Evolutionary conservation across 2,797 vertebrate species (phyloP).

Genomic region (Zenarchopterus dispar): DNA sequence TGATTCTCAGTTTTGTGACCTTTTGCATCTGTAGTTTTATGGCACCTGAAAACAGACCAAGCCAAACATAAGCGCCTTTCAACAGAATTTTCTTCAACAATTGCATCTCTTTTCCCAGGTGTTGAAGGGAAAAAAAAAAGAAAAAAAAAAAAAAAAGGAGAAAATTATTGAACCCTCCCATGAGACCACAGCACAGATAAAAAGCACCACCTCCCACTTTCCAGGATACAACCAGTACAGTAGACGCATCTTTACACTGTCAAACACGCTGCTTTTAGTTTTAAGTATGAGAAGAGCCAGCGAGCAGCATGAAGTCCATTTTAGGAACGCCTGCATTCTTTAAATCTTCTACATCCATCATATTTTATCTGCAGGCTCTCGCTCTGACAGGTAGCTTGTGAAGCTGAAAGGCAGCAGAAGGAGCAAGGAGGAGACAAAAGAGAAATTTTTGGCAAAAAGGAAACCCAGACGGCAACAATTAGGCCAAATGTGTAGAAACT

Average conservation of each 20-base stretch:
- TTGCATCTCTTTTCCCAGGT: conserved; percentile 10
- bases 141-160: neutral
- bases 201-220: conserved; percentile 12
- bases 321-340: neutral
- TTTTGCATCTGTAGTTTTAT: neutral
- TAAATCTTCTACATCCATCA: too few species aligned
- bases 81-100: too few species aligned
- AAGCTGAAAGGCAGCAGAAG: conserved; percentile 44
- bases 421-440: neutral
- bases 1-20: too few species aligned
- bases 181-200: conserved; percentile 8
- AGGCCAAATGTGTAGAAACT: conserved; percentile 64
- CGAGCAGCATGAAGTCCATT: neutral
- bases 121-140: neutral
- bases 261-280: conserved; percentile 14
- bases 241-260: conserved; percentile 1
- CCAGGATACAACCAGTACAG: neutral
- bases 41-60: too few species aligned
- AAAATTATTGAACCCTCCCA: conserved; percentile 1
- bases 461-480: conserved; percentile 71
- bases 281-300: conserved; percentile 1
- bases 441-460: conserved; percentile 36
- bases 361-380: neutral
- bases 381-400: conserved; percentile 13
- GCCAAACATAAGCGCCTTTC: too few species aligned